Conservation (phyloP, 2,888 invertebrate genomes). For the Tenthredo livida region DNA sequence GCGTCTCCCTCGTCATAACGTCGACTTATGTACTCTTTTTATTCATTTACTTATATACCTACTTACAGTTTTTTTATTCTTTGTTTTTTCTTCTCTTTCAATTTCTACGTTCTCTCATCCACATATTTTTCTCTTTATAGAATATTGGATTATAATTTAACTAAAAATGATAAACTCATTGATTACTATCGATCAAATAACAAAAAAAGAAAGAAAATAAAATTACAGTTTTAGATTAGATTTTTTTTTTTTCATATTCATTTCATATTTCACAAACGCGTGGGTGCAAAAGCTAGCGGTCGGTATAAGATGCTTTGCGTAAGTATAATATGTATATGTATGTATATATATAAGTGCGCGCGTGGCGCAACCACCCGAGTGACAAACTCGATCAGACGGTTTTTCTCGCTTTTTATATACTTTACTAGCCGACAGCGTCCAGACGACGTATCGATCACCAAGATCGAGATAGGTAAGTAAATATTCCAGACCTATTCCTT, state of each 20-base stretch:
- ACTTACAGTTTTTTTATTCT: background rate
- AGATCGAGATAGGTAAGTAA: conserved; percentile 43
- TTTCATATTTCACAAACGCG: no score
- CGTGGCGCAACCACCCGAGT: conserved; percentile 18
- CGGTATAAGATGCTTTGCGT: background rate
- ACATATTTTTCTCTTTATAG: background rate
- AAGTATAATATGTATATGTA: background rate
- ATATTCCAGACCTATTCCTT: conserved; percentile 34
- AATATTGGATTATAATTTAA: background rate
- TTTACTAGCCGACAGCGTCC: conserved; percentile 32
- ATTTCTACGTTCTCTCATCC: no score
- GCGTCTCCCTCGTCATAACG: background rate
- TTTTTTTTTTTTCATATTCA: no score
- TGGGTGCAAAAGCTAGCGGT: background rate
- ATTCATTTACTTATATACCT: background rate
- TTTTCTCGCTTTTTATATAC: conserved; percentile 10
- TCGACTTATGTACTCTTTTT: background rate
- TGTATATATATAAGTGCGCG: background rate
- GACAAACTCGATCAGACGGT: conserved; percentile 27
- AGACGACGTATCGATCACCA: conserved; percentile 47
- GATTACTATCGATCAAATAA: no score
- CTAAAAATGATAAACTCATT: no score
- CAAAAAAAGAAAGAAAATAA: no score
- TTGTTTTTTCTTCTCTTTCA: background rate
- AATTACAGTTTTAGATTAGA: no score